Base-by-base conservation (phyloP, 2,797 vertebrate genomes). In the Trematomus bernacchii region DNA sequence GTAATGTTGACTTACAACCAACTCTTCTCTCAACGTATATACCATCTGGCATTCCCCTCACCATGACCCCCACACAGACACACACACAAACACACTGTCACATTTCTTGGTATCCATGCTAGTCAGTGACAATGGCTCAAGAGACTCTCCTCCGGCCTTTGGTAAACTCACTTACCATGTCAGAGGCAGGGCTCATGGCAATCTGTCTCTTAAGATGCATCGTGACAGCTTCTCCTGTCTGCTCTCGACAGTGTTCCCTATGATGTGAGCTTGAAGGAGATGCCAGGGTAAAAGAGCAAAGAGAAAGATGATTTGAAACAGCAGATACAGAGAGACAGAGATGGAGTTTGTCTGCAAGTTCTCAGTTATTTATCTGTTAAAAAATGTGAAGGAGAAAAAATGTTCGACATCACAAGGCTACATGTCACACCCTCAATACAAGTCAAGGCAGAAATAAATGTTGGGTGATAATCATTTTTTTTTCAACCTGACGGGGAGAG, bases 181-280 rank as follows among this genome's bases (percentile, higher is more conserved):
- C 85, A 79, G 59, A 72, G 21, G 30, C 54, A 14, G 80, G 27
- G 63, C 76, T 83, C 62, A 14, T 77, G 42, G n/a, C 76, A 65
- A 85, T 87, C 84, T 80, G 84, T 86, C 80, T 86, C 72, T 79
- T 59, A 75, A 83, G 82, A 83, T 89, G 64, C 71, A 57, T 71
- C 55, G 15, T 73, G 84, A 80, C 81, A 83, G 83, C 68, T 60
- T 59, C 77, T 79, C 54, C 72, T 81, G 86, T 82, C 77, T 76
- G 77, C 50, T 83, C 65, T 18, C 61, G 61, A 77, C 71, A 57
- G 57, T 65, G 77, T 76, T 82, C 40, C 2, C 80, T 15, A 44
- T 74, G 75, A 77, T 76, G 43, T 71, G 43, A 73, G 53, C 64
- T 50, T 54, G 74, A 71, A 70, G 61, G 77, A 74, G 66, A 51